Evolutionary conservation across 2,797 vertebrate species (phyloP), one percentile per base, ranked within the genome.

Genomic region (Cetoscarus ocellatus): DNA sequence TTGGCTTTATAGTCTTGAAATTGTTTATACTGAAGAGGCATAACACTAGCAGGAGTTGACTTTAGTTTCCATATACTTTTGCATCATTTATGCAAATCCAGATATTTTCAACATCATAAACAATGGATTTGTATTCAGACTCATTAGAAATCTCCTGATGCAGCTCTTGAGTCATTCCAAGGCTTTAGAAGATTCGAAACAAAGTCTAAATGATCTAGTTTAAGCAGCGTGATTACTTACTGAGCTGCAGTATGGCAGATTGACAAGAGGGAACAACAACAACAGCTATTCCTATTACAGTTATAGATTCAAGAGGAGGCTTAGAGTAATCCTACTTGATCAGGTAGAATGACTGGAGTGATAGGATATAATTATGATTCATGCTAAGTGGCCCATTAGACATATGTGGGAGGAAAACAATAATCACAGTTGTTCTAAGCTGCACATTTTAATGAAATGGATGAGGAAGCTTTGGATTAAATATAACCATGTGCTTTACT

Each of bases 311-410:
- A 70, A 70, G 57, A 67, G 17, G 63, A 45, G 40, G 63, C 39
- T 65, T 71, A 56, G 65, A 61, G 59, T 67, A 79, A 84, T 79
- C 62, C 58, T 34, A 39, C 60, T 80, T 68, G 47, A 77, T 78
- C 75, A 74, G 48, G n/a, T 60, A 61, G 60, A 55, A 67, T 34
- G 35, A 36, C 49, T 35, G 47, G 15, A 52, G 39, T 58, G 47
- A 75, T 83, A 70, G 53, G 14, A 76, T 58, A 19, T 17, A 60
- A 39, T 59, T 73, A 70, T 77, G 83, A 75, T 45, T 84, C 70
- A 82, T 55, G n/a, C 27, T 79, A 79, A 74, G 14, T 51, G 56
- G 35, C 62, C 43, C 76, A 62, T 76, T 75, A 86, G 55, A 43
- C 38, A 34, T 52, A 34, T 39, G 64, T 86, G 61, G 70, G 69